phyloP scores from a whole-genome alignment of 2,113 vertebrate genomes.

The Triplophysa rosa region DNA sequence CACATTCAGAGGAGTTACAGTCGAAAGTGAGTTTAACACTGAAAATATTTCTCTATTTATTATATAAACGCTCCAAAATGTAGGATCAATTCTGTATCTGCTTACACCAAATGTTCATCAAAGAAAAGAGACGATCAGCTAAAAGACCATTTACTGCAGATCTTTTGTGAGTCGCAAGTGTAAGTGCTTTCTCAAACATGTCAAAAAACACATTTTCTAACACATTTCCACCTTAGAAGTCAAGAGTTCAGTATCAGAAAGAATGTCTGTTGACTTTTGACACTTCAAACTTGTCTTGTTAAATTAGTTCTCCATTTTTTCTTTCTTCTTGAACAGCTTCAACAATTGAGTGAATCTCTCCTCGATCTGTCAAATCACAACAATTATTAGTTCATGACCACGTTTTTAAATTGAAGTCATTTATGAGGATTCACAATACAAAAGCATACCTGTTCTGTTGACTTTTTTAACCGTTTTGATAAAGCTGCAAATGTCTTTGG shows the following conservation, averaged over 20 bases:
- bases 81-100: background rate
- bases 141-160: constrained; percentile 22
- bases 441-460: constrained; percentile 79
- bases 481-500: constrained; percentile 85
- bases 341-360: constrained; percentile 91
- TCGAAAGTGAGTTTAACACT: background rate
- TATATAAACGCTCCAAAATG: background rate
- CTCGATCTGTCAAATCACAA: constrained; percentile 77
- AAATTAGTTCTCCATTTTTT: constrained; percentile 75
- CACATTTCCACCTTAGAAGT: background rate
- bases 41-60: background rate
- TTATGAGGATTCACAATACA: background rate
- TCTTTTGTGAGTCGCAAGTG: background rate
- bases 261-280: no score
- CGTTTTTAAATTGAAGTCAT: background rate
- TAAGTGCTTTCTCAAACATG: constrained; percentile 12
- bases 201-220: background rate
- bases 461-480: constrained; percentile 83
- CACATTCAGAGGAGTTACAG: background rate
- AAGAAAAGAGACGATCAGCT: background rate
- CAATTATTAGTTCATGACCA: background rate
- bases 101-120: background rate
- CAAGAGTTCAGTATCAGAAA: background rate
- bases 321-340: constrained; percentile 95
- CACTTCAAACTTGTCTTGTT: background rate